Evolutionary conservation across 2,113 vertebrate genomes (phyloP).

Genomic region (Corvus hawaiiensis): DNA sequence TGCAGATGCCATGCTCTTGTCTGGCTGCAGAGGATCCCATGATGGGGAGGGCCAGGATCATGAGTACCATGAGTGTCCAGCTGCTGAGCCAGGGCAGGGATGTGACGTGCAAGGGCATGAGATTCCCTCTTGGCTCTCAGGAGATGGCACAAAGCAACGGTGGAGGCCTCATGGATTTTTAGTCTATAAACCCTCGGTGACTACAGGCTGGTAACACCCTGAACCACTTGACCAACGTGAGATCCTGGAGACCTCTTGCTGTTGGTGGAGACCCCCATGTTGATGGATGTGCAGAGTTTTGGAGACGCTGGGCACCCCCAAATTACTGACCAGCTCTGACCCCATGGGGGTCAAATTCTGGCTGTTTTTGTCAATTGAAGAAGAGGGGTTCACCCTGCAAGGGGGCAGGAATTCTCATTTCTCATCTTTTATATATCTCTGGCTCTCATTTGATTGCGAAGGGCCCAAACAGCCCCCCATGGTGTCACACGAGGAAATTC

Average conservation of each 20-base stretch:
- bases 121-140: background rate
- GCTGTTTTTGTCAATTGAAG: background rate
- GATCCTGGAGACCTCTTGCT: background rate
- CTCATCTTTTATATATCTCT: background rate
- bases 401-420: background rate
- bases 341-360: background rate
- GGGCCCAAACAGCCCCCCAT: background rate
- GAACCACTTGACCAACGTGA: background rate
- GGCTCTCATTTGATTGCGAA: background rate
- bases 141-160: background rate
- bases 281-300: background rate
- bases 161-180: background rate
- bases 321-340: background rate
- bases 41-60: background rate
- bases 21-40: background rate
- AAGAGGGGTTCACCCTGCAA: background rate
- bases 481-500: background rate
- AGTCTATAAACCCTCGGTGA: background rate
- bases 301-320: background rate
- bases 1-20: rapidly evolving
- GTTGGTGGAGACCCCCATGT: background rate
- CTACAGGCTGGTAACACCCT: background rate
- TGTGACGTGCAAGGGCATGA: background rate
- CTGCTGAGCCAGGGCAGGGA: background rate
- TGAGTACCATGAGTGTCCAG: background rate